These are phyloP conservation scores for Sinohyriopsis cumingii DNA, from an alignment of 2,888 invertebrate species.

Conservation along the genomic window DNA sequence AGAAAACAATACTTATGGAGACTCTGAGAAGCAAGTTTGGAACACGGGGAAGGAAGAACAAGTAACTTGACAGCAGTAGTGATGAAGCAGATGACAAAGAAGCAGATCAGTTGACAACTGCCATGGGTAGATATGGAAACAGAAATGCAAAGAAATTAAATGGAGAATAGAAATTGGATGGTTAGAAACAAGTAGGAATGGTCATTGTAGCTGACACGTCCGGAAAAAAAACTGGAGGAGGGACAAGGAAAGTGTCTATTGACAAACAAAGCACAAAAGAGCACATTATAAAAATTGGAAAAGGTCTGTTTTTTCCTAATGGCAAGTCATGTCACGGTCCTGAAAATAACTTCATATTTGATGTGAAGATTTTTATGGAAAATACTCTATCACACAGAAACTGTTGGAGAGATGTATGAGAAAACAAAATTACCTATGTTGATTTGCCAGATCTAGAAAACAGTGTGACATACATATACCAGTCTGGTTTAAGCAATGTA, in stretches of 20 bases:
- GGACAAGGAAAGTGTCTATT: background rate
- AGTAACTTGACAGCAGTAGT: background rate
- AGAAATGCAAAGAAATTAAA: background rate
- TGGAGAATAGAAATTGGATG: background rate
- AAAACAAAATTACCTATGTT: too few species aligned
- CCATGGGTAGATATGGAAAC: conserved; percentile 1
- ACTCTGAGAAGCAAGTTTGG: background rate
- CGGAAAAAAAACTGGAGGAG: background rate
- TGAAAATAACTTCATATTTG: too few species aligned
- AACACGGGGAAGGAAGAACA: background rate
- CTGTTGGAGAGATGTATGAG: too few species aligned
- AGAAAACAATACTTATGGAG: background rate
- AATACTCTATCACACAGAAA: too few species aligned
- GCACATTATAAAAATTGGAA: background rate
- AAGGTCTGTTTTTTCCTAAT: background rate
- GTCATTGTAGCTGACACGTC: background rate
- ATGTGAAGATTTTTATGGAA: too few species aligned
- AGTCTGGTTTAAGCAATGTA: too few species aligned
- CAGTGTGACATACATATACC: too few species aligned
- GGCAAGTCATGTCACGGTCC: too few species aligned
- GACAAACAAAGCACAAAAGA: background rate
- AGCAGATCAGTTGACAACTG: background rate
- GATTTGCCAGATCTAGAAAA: too few species aligned
- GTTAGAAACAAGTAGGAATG: background rate
- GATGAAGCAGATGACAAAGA: background rate